Percentiles rank a stretch among this genome's conserved stretches.
phyloP scores from a whole-genome alignment of 64 coral and sea anemone genomes.

The Platygyra sinensis region DNA sequence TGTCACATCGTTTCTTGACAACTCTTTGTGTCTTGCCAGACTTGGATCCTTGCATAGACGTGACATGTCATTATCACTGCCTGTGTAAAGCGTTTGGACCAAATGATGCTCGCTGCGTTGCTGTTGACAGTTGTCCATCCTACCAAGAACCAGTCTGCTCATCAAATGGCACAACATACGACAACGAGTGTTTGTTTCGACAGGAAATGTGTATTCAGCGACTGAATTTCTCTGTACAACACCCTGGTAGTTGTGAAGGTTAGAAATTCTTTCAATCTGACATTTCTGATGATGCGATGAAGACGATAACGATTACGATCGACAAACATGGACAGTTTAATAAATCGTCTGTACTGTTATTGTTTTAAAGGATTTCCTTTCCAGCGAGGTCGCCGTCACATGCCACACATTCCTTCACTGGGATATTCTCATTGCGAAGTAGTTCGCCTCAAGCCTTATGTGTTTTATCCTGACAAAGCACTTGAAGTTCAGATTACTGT shows the following conservation, averaged over 20 bases:
- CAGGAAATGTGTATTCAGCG: slow-evolving; percentile 22
- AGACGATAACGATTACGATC: too few species aligned
- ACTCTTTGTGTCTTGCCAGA: not conserved
- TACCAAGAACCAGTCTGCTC: slow-evolving; percentile 59
- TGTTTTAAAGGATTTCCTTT: slow-evolving; percentile 1
- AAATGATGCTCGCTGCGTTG: slow-evolving; percentile 43
- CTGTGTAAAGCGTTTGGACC: slow-evolving; percentile 57
- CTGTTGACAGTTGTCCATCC: slow-evolving; percentile 38
- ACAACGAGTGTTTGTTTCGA: slow-evolving; percentile 38
- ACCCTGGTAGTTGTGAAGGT: slow-evolving; percentile 38
- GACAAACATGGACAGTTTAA: too few species aligned
- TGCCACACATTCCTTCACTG: not conserved
- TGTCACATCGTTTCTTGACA: too few species aligned
- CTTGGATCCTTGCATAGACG: too few species aligned
- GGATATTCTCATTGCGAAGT: not conserved
- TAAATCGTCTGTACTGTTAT: not conserved
- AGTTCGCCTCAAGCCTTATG: not conserved
- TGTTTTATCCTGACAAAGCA: not conserved
- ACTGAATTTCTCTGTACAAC: slow-evolving; percentile 26
- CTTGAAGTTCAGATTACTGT: not conserved
- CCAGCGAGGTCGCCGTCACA: not conserved
- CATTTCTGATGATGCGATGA: not conserved
- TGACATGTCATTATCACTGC: too few species aligned
- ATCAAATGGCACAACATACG: slow-evolving; percentile 51
- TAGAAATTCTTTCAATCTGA: not conserved